phyloP scores from a whole-genome alignment of 2,113 vertebrate genomes.

The Heliornis fulica region DNA sequence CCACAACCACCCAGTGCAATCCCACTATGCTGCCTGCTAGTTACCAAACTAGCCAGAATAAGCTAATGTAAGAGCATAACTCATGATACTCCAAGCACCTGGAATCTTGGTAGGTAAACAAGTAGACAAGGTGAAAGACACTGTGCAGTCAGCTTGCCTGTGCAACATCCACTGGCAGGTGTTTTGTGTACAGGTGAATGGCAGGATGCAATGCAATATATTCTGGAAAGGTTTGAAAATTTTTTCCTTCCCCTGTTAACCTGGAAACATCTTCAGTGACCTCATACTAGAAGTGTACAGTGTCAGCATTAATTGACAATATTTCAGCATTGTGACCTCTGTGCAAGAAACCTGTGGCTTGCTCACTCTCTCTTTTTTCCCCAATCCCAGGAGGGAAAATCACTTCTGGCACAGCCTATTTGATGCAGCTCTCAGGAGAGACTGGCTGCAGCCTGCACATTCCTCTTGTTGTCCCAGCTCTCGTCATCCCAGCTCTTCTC shows the following conservation, averaged over 20 bases:
- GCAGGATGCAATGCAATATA: background rate
- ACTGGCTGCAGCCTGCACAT: background rate
- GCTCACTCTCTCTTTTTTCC: background rate
- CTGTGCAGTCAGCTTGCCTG: accelerated
- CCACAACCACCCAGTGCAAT: background rate
- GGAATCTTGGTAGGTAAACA: background rate
- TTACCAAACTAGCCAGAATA: background rate
- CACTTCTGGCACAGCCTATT: background rate
- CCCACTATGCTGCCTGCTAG: background rate
- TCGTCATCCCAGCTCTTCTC: background rate
- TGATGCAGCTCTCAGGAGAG: background rate
- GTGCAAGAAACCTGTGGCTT: background rate
- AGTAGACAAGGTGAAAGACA: background rate
- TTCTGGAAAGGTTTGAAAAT: background rate
- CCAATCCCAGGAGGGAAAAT: background rate
- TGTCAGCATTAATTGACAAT: background rate
- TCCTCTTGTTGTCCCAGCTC: background rate
- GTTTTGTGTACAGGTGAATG: background rate
- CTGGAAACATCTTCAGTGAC: background rate
- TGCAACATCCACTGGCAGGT: background rate
- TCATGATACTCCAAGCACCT: background rate
- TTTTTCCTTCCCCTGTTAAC: background rate
- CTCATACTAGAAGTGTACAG: background rate
- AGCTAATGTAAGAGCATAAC: background rate
- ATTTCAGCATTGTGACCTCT: background rate